Percentiles rank a stretch among this genome's conserved stretches.
phyloP scores from a whole-genome alignment of 2,113 vertebrate genomes.

The Cochlearius cochlearius region DNA sequence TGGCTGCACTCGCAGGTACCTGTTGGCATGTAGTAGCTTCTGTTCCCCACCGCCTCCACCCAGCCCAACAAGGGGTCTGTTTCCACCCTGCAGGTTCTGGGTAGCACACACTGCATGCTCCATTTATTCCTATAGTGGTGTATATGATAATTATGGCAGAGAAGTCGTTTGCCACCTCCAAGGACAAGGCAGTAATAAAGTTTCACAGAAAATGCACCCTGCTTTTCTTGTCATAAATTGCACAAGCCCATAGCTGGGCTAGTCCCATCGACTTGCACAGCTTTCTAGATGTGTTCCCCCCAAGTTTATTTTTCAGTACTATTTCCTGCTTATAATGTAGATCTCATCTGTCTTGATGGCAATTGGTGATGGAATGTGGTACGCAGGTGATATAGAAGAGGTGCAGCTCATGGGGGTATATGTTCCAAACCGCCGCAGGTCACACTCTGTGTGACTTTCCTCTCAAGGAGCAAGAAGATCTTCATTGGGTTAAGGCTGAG shows the following conservation, averaged over 20 bases:
- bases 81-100: not conserved
- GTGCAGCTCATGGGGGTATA: not conserved
- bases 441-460: not conserved
- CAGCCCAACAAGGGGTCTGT: not conserved
- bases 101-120: not conserved
- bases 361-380: not conserved
- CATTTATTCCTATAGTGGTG: not conserved
- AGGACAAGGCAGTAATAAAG: conserved; percentile 17
- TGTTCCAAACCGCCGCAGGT: not conserved
- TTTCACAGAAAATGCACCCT: not conserved
- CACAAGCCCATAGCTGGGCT: not conserved
- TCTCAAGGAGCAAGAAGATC: not conserved
- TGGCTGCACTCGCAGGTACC: not conserved
- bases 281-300: not conserved
- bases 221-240: not conserved
- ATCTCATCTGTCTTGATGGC: not conserved
- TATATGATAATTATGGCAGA: not conserved
- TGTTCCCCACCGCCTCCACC: not conserved
- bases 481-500: not conserved
- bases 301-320: not conserved
- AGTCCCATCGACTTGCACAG: not conserved
- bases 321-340: not conserved
- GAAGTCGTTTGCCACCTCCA: not conserved
- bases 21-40: not conserved
- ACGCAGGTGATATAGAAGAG: not conserved